Percentiles rank a stretch among this genome's conserved stretches.
phyloP scores from a whole-genome alignment of 2,888 invertebrate genomes.

The Ophion slaviceki region DNA sequence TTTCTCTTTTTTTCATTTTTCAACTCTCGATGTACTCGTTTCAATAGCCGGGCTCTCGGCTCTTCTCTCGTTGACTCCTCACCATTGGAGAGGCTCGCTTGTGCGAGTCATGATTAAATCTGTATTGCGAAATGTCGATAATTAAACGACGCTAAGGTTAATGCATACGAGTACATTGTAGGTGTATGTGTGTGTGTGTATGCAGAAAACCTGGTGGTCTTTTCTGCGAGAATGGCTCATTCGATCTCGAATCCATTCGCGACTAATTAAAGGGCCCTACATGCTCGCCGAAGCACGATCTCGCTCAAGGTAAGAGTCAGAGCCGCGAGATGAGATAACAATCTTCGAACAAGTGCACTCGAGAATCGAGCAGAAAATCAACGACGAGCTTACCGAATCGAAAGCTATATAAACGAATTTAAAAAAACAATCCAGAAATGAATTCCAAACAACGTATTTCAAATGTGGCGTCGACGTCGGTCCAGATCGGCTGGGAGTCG shows the following conservation, averaged over 20 bases:
- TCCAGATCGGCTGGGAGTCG: no score
- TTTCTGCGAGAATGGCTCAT: conserved; percentile 54
- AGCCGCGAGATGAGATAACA: conserved; percentile 56
- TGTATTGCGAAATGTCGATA: conserved; percentile 65
- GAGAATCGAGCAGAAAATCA: conserved; percentile 32
- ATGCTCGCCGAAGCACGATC: conserved; percentile 61
- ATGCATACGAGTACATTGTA: conserved; percentile 17
- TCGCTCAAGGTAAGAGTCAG: conserved; percentile 50
- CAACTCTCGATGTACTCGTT: not conserved
- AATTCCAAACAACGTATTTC: not conserved
- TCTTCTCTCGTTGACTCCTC: conserved; percentile 20
- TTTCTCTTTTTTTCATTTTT: not conserved
- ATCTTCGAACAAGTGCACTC: conserved; percentile 59
- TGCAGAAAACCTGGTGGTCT: conserved; percentile 48
- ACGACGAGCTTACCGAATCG: conserved; percentile 39
- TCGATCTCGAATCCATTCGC: conserved; percentile 56
- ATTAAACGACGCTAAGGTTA: conserved; percentile 53
- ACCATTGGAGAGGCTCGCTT: conserved; percentile 34
- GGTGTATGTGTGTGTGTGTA: conserved; percentile 21
- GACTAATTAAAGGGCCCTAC: conserved; percentile 67
- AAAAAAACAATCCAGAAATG: conserved; percentile 1
- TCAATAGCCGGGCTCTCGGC: not conserved
- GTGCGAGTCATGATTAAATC: conserved; percentile 61
- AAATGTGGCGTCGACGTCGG: not conserved
- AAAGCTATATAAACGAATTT: conserved; percentile 9